Evolutionary conservation across 2,113 vertebrate species (phyloP), one percentile per base, ranked within the genome.

Genomic region (Spea bombifrons): DNA sequence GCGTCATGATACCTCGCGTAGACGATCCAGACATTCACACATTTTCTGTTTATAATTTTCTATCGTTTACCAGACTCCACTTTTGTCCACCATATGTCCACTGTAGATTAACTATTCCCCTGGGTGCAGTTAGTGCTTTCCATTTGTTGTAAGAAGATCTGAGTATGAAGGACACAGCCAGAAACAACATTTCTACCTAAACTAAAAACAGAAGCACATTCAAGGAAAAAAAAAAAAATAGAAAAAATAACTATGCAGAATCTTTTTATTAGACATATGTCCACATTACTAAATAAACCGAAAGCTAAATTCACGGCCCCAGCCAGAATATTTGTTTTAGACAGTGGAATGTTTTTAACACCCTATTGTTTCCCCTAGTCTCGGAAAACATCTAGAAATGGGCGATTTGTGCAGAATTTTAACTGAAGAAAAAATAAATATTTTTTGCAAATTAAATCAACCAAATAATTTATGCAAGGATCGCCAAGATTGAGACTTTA

Each of bases 81-180:
- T 94, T 95, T 96, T 97, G 94, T 95, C 93, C 89, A 94, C 93
- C 94, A 95, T 92, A 94, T 94, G 94, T 95, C 94, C 93, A 94
- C 94, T 88, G 59, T 92, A 93, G 88, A 92, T 94, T 92, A 94
- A 94, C 91, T 92, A 92, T 94, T 91, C 94, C 94, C 94, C 85
- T 57, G 90, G 91, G 94, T 87, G 92, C 92, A 96, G 95, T 96
- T 94, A 95, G 91, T 90, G 86, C 88, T 96, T 94, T 95, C 92
- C 94, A 94, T 96, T 95, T 97, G 94, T 97, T 97, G 91, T 94
- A 95, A 96, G 93, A 97, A 94, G 93, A 94, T 88, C 91, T 93
- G 95, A 95, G 92, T 94, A 93, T 91, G 93, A 94, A 93, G 89
- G 90, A 93, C 88, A 82, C 88, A 88, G 93, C 93, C 94, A 97